Conservation (phyloP, 2,888 invertebrate genomes). For the Cetonia aurata region DNA sequence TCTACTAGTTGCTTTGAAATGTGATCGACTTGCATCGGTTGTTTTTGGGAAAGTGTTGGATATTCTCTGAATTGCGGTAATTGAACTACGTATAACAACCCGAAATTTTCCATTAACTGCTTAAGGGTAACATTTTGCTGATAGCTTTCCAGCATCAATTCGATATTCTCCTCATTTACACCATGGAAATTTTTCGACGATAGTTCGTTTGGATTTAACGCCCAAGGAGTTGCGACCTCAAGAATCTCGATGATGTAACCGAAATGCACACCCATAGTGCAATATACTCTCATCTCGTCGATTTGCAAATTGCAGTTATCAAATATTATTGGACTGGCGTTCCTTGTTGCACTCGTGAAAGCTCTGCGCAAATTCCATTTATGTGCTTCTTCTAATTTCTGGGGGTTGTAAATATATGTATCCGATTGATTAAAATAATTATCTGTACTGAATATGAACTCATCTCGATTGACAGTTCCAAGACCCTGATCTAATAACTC, state of each 20-base stretch:
- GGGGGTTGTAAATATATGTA: constrained; percentile 71
- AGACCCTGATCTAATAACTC: constrained; percentile 66
- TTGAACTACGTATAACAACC: constrained; percentile 10
- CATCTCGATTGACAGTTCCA: constrained; percentile 57
- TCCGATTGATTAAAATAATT: constrained; percentile 70
- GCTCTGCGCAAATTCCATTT: constrained; percentile 77
- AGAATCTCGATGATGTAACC: constrained; percentile 83
- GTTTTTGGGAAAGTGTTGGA: constrained; percentile 1
- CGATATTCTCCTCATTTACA: constrained; percentile 69
- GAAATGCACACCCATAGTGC: constrained; percentile 73
- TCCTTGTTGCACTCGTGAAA: constrained; percentile 69
- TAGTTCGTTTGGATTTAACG: constrained; percentile 71
- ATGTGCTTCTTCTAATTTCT: constrained; percentile 70
- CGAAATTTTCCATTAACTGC: constrained; percentile 11
- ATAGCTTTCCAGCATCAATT: constrained; percentile 29
- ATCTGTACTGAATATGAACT: constrained; percentile 79
- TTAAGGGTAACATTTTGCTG: constrained; percentile 13
- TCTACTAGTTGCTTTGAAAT: no score
- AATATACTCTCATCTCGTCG: constrained; percentile 91
- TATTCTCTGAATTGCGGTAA: constrained; percentile 36
- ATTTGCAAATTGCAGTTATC: constrained; percentile 89
- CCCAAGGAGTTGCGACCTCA: constrained; percentile 87
- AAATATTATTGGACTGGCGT: constrained; percentile 84
- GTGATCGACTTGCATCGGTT: no score
- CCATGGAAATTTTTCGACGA: constrained; percentile 76